A percentile compares a stretch with the other conserved stretches of the same genome.
These are phyloP conservation scores for Anadara kagoshimensis DNA, from an alignment of 1,140 invertebrate species.

Conservation along the genomic window DNA sequence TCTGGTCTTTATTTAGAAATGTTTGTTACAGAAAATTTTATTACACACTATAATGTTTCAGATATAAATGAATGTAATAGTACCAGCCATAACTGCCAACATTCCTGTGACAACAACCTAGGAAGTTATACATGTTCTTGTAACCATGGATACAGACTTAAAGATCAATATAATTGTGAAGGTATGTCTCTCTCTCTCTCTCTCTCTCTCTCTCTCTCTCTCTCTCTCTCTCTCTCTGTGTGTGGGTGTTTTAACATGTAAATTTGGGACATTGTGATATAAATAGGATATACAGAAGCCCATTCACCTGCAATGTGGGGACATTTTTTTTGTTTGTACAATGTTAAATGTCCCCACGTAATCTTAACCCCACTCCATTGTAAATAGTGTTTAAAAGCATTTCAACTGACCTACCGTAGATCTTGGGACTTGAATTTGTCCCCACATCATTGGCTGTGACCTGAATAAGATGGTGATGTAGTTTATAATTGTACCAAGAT, in stretches of 20 bases:
- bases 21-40: too few relatives aligned
- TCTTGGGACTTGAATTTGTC: too few relatives aligned
- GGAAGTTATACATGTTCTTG: constrained; percentile 5
- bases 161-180: neutral
- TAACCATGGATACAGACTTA: neutral
- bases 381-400: too few relatives aligned
- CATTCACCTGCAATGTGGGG: too few relatives aligned
- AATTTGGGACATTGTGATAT: neutral
- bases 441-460: too few relatives aligned
- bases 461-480: too few relatives aligned
- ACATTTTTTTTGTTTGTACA: neutral
- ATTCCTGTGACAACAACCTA: neutral
- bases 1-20: too few relatives aligned
- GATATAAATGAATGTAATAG: constrained; percentile 11
- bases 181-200: neutral
- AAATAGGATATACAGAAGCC: too few relatives aligned
- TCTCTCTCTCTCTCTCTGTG: neutral
- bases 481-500: too few relatives aligned
- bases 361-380: too few relatives aligned
- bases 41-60: neutral
- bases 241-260: neutral
- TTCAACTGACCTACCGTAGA: too few relatives aligned
- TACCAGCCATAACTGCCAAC: neutral
- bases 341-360: neutral
- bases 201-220: neutral